These are phyloP conservation scores for Syrmaticus mikado DNA, from an alignment of 2,113 vertebrate genomes.

Conservation along the genomic window DNA sequence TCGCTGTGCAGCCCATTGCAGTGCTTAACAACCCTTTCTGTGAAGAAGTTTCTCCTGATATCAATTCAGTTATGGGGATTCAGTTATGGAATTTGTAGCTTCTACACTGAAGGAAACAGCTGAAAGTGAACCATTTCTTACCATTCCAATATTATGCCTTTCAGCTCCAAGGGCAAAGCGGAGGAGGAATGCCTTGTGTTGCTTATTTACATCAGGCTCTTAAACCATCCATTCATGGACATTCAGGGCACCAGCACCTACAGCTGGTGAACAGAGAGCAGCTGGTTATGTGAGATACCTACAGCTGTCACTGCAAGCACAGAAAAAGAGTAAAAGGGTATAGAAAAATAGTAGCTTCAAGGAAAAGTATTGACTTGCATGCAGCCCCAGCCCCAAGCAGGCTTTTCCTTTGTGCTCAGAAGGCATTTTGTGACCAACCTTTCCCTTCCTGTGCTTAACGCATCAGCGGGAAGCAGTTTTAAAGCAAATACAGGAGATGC, in stretches of 20 bases:
- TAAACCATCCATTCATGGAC: background rate
- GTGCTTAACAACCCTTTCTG: too few relatives aligned
- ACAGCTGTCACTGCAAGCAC: background rate
- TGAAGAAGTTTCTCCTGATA: too few relatives aligned
- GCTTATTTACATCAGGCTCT: background rate
- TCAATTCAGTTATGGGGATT: background rate
- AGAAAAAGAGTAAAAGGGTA: background rate
- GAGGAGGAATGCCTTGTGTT: background rate
- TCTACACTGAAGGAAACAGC: background rate
- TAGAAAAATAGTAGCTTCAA: background rate
- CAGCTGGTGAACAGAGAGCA: background rate
- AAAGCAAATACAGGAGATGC: background rate
- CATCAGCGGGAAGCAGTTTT: background rate
- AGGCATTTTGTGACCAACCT: background rate
- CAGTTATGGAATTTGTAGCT: background rate
- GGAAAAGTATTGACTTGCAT: background rate
- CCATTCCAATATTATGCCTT: background rate
- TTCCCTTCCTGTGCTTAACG: background rate
- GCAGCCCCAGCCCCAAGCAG: background rate
- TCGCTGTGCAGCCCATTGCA: too few relatives aligned
- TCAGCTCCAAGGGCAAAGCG: background rate
- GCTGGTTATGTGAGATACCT: background rate
- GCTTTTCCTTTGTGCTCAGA: background rate
- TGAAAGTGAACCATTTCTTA: background rate
- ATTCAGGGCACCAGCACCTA: background rate